Base-by-base conservation (phyloP, 2,888 invertebrate genomes). In the Plutella xylostella region DNA sequence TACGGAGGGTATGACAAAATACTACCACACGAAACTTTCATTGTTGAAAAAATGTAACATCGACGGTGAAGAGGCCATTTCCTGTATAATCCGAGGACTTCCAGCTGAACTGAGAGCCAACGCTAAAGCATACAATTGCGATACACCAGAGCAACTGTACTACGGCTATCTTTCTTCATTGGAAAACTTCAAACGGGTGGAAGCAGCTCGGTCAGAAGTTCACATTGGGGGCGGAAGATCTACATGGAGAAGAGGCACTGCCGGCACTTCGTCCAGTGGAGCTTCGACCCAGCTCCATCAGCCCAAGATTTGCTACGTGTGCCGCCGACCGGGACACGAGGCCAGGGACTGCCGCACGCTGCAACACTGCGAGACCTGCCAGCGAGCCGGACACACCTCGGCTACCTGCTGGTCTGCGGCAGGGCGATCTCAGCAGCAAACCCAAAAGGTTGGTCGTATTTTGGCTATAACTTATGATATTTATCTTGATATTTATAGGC, bases 1-100 rank as follows among this genome's bases (percentile, higher is more conserved):
- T 4, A 39, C 35, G 5, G 62, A 55, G 44, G 53, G 54, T 4
- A 64, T 63, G 61, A 60, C 60, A 1, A 58, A 56, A 34, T 66
- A 65, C 38, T 64, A 48, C 25, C 55, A 58, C 30, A 53, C 49
- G 1, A 56, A 58, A 46, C 1, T 56, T 3, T 55, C 61, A 40
- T 44, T 56, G 5, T 40, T 62, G 17, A 56, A 51, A 48, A 54
- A 50, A 48, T 51, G 55, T 46, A 45, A 49, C 6, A 50, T 60
- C 3, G 17, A 41, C 1, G 56, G 53, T 9, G 48, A 52, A 21
- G 12, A 19, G 3, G 55, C 57, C 2, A 52, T 49, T 18, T 53
- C 55, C 0, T 56, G 56, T 30, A 48, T 55, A 0, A 56, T 57
- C 4, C 14, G 48, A 5, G 56, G 55, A 0, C 30, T 57, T 6